Evolutionary conservation across 2,888 invertebrate species (phyloP).

Genomic region (Platycnemis pennipes): DNA sequence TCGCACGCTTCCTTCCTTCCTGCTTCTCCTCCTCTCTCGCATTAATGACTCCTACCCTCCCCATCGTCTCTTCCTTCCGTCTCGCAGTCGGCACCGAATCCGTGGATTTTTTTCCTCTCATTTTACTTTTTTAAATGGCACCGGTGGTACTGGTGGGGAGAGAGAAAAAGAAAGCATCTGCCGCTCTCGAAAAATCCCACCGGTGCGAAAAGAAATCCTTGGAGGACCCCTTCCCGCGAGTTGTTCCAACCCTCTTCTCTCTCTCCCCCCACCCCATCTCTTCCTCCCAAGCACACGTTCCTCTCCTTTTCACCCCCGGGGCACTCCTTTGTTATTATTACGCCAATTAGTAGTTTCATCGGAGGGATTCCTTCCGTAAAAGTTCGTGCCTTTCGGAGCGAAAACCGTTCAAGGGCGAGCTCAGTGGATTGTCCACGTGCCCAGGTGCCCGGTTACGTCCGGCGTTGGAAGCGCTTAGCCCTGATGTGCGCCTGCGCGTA

Average conservation of each 20-base stretch:
- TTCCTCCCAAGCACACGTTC: background rate
- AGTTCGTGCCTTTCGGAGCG: too few relatives aligned
- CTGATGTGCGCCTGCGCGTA: too few relatives aligned
- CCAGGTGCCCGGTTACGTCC: too few relatives aligned
- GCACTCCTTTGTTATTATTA: conserved; percentile 1
- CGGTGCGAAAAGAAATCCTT: conserved; percentile 20
- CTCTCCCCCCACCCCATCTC: background rate
- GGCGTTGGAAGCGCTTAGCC: too few relatives aligned
- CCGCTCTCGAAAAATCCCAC: conserved; percentile 21
- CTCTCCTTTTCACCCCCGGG: background rate
- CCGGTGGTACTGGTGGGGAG: background rate
- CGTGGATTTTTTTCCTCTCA: background rate
- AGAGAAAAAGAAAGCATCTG: background rate
- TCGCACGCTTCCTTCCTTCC: background rate
- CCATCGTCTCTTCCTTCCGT: conserved; percentile 6
- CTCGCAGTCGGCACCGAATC: conserved; percentile 26
- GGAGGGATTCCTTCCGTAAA: too few relatives aligned
- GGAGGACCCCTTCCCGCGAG: background rate
- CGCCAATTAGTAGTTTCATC: background rate
- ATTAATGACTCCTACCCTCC: background rate
- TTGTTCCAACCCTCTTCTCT: background rate
- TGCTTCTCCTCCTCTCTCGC: background rate
- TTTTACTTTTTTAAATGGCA: background rate
- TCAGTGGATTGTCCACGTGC: too few relatives aligned
- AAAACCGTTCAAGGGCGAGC: too few relatives aligned